phyloP scores from a whole-genome alignment of 1,140 invertebrate species.

The Rhopalosiphum padi region DNA sequence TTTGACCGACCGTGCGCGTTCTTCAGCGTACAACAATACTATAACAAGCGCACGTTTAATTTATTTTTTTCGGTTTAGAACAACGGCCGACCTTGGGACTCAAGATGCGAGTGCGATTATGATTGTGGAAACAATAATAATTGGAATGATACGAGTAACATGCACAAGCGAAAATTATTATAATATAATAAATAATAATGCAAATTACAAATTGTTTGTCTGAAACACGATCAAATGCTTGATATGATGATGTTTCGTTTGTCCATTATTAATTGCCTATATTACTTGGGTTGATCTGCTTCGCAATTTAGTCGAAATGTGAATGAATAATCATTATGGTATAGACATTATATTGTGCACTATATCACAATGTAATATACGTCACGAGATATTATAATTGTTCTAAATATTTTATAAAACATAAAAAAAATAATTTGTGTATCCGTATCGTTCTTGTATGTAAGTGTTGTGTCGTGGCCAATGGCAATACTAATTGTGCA shows the following conservation, averaged over 20 bases:
- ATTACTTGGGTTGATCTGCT: not conserved
- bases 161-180: not conserved
- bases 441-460: not conserved
- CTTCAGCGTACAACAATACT: not conserved
- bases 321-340: not conserved
- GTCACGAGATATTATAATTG: not conserved
- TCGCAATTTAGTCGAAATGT: not conserved
- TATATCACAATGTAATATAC: not conserved
- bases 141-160: not conserved
- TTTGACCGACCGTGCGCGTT: not conserved
- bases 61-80: not conserved
- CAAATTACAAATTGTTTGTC: not conserved
- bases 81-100: not conserved
- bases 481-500: not conserved
- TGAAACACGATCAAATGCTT: not conserved
- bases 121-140: conserved; percentile 4
- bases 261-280: not conserved
- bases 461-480: not conserved
- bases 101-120: not conserved
- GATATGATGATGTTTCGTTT: not conserved
- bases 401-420: not conserved
- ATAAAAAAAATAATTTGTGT: not conserved
- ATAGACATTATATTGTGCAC: not conserved
- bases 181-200: not conserved
- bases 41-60: not conserved